Evolutionary conservation across 2,888 invertebrate species (phyloP).

Genomic region (Thymelicus acteon): DNA sequence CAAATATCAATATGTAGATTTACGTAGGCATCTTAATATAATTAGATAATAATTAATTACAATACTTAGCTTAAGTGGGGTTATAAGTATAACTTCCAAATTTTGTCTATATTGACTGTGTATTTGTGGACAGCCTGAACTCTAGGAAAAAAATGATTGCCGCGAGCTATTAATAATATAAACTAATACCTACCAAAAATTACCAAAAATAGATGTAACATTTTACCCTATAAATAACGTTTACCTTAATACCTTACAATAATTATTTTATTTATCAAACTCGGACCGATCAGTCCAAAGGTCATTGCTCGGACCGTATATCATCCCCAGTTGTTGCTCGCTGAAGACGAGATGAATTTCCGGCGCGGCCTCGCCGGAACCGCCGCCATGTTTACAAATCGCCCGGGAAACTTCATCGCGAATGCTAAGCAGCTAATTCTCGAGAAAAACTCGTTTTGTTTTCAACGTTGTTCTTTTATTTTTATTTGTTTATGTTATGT

Average conservation of each 20-base stretch:
- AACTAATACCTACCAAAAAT: too few species aligned
- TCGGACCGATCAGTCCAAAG: conserved; percentile 22
- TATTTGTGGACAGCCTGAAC: too few species aligned
- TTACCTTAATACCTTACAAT: neutral
- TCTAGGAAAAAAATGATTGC: too few species aligned
- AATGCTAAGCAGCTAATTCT: conserved; percentile 71
- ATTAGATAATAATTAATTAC: too few species aligned
- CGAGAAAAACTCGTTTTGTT: conserved; percentile 41
- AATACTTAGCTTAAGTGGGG: too few species aligned
- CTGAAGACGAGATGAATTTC: conserved; percentile 73
- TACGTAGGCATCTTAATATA: too few species aligned
- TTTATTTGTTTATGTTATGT: conserved; percentile 10
- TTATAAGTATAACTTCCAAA: too few species aligned
- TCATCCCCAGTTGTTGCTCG: conserved; percentile 41
- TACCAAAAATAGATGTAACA: too few species aligned
- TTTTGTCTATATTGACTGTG: too few species aligned
- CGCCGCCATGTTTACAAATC: conserved; percentile 82
- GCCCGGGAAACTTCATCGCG: conserved; percentile 74
- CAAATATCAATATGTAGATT: too few species aligned
- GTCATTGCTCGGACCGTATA: conserved; percentile 36
- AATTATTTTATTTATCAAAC: neutral
- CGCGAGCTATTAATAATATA: too few species aligned
- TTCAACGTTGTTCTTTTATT: conserved; percentile 40
- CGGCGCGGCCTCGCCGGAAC: conserved; percentile 80
- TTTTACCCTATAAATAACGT: too few species aligned